Base-by-base conservation (phyloP, 2,113 vertebrate genomes). In the Chrysochloris asiatica region DNA sequence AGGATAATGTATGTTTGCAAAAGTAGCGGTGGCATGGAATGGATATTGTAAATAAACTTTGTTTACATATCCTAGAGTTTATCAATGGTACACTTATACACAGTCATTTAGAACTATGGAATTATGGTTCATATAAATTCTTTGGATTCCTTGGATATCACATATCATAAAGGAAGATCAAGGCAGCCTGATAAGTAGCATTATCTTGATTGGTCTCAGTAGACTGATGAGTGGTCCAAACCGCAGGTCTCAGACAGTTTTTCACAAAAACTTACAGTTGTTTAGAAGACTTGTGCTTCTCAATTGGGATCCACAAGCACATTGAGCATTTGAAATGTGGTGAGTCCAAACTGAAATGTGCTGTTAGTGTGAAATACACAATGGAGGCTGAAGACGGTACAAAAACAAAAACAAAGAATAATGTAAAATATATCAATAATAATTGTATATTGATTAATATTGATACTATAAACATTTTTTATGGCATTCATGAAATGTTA, bases 361-460 rank as follows among this genome's bases (percentile, higher is more conserved):
- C 33, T 52, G 1, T 43, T 43, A 48, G 17, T 82, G 12, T 91
- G 80, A 84, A 76, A 86, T 84, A 84, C 3, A 89, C 38, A 30
- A 3, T 2, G 48, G 26, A 63, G 41, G 75, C 80, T 89, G 47
- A 82, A 88, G 47, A 47, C 10, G 36, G 2, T 69, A 63, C 7
- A 71, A 52, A 38, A 26, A 47, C 50, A 16, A 56, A 21, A 54
- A 30, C 24, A 75, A 65, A 73, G 56, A 43, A 75, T 3, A 50
- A 69, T 36, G 24, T 47, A 65, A 59, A 79, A 12, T 65, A 59
- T 45, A 72, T 38, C 16, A 61, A 33, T 63, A 24, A 50, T 71
- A 75, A 43, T 48, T 71, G 88, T 50, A 76, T 80, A 30, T 81
- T 50, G 48, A 59, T 75, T 92, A 87, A n/a, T n/a, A n/a, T n/a